Conservation (phyloP, 2,113 vertebrate genomes). For the Oryzias woworae region DNA sequence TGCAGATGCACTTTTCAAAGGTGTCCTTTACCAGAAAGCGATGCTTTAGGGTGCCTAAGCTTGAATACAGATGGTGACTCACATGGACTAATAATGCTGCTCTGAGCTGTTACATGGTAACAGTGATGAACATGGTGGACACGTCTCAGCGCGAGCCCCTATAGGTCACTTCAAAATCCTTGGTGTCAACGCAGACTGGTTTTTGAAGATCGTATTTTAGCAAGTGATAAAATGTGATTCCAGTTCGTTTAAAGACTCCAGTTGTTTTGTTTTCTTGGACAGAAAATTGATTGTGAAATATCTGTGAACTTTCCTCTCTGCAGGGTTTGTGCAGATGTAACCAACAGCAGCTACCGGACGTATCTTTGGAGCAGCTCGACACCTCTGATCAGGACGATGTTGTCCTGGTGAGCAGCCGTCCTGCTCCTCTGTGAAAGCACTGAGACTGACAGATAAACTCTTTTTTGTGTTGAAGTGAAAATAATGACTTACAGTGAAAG, state of each 20-base stretch:
- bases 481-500: constrained; percentile 18
- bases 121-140: too few species aligned
- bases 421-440: constrained; percentile 3
- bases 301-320: background rate
- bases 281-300: background rate
- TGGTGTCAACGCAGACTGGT: background rate
- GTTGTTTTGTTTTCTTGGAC: background rate
- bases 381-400: too few species aligned
- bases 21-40: background rate
- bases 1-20: background rate
- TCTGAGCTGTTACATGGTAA: constrained; percentile 14
- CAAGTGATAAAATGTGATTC: background rate
- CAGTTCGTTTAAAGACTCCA: background rate
- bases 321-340: background rate
- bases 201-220: too few species aligned
- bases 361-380: too few species aligned
- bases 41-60: background rate
- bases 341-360: too few species aligned
- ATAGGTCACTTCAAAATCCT: constrained; percentile 12
- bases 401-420: background rate
- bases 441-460: background rate
- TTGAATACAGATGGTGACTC: constrained; percentile 13
- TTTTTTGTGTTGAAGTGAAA: background rate
- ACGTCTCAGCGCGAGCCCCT: background rate
- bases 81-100: constrained; percentile 7